phyloP scores from a whole-genome alignment of 2,888 invertebrate species.

The Oegoconia quadripuncta region DNA sequence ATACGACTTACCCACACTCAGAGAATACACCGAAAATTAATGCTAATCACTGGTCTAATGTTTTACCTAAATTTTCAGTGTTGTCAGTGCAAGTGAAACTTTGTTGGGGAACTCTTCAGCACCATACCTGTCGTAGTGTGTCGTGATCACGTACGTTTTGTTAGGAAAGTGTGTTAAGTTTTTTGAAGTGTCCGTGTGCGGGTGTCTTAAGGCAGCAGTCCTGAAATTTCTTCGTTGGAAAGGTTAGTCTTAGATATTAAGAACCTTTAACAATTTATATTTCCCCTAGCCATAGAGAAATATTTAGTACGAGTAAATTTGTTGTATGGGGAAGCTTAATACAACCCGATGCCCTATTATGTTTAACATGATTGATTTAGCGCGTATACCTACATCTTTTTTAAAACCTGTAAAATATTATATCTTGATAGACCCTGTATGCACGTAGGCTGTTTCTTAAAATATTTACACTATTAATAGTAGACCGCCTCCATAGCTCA shows the following conservation, averaged over 20 bases:
- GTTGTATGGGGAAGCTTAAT: no score
- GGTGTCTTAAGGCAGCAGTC: constrained; percentile 48
- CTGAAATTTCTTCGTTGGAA: constrained; percentile 56
- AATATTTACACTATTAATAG: no score
- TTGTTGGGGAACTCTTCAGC: constrained; percentile 2
- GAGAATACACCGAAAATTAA: background rate
- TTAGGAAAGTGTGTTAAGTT: constrained; percentile 48
- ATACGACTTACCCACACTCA: background rate
- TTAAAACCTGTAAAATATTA: no score
- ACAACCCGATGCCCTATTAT: no score
- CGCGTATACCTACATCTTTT: no score
- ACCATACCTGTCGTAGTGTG: constrained; percentile 10
- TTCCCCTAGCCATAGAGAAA: no score
- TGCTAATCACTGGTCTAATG: constrained; percentile 13
- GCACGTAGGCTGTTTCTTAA: no score
- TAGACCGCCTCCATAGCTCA: no score
- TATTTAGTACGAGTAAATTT: no score
- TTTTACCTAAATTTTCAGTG: constrained; percentile 10
- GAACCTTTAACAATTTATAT: background rate
- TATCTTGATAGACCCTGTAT: no score
- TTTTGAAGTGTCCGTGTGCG: constrained; percentile 59
- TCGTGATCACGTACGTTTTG: constrained; percentile 11
- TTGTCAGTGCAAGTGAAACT: constrained; percentile 12
- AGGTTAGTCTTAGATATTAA: constrained; percentile 39
- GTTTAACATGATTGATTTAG: no score